Evolutionary conservation across 2,113 vertebrate genomes (phyloP).

Genomic region (Ifrita kowaldi): DNA sequence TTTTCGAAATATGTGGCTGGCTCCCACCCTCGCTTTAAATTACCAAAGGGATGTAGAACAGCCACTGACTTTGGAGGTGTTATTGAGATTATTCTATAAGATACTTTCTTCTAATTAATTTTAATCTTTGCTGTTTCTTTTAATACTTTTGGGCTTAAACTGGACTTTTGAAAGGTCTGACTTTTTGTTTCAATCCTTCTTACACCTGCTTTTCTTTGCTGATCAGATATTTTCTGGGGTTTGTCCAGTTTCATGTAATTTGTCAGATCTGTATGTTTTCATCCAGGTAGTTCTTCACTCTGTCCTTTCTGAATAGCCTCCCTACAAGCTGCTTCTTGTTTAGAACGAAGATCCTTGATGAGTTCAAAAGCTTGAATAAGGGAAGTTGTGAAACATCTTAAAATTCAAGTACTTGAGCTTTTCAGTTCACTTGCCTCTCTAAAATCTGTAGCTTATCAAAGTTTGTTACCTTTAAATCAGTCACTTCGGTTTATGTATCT

Average conservation of each 20-base stretch:
- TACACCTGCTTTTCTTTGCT: neutral
- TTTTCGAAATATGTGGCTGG: neutral
- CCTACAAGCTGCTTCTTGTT: neutral
- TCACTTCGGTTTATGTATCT: neutral
- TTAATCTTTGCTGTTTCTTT: neutral
- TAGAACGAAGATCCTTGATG: neutral
- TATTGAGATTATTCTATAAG: neutral
- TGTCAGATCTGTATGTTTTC: neutral
- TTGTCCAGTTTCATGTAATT: neutral
- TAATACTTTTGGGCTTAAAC: neutral
- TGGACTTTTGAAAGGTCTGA: neutral
- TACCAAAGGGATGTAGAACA: neutral
- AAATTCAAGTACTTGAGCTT: neutral
- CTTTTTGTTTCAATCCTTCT: neutral
- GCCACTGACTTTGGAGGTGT: neutral
- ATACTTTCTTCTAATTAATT: neutral
- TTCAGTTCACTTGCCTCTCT: neutral
- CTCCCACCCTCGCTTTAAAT: neutral
- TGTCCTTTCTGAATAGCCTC: neutral
- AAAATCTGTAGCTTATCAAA: neutral
- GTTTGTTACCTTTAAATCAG: neutral
- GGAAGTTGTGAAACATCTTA: neutral
- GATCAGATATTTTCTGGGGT: neutral
- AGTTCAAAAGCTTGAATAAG: neutral
- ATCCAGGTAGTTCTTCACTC: neutral